Base-by-base conservation (phyloP, 2,797 vertebrate genomes). In the Tragelaphus oryx region DNA sequence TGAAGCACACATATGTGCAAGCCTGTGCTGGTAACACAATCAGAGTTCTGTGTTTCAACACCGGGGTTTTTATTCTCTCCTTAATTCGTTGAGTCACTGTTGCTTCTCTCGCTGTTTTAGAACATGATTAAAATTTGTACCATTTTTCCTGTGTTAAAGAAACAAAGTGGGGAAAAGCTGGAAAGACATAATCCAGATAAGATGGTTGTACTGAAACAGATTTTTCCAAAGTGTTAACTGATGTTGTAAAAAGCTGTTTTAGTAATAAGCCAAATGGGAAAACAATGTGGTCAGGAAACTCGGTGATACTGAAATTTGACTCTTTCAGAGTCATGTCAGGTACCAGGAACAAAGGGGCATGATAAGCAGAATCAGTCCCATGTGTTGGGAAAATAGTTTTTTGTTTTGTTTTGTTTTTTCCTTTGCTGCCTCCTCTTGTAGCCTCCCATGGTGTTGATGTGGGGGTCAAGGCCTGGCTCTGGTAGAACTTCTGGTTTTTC, bases 251-350 rank as follows among this genome's bases (percentile, higher is more conserved):
- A 97, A 96, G 87, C 95, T 96, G 95, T 95, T 95, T 96, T 89
- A 94, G 92, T 68, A 89, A 97, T 95, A 95, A 96, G 28, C 54
- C 76, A 95, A 84, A 95, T 94, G 89, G 84, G 84, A 95, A 97
- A 96, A 92, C 92, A 96, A 4, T 57, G 62, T 92, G 95, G 80
- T 65, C 30, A 80, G 93, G 95, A 87, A 95, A 94, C 80, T 55
- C 1, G 0, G 22, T 37, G 79, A 87, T 87, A 68, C n/a, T 95
- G 95, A 93, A 95, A 90, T 92, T 18, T 86, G 81, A 96, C 59
- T 97, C 95, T 75, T 95, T 89, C 37, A 50, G 57, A 87, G 62
- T 79, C 62, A 26, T 59, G 44, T 95, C 95, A 94, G 91, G 91
- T 95, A 84, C 68, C 2, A 30, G 57, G 59, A 96, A 83, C 86